Evolutionary conservation across 2,797 vertebrate genomes (phyloP), one percentile per base, ranked within the genome.

Genomic region (Oreonectes daqikongensis): DNA sequence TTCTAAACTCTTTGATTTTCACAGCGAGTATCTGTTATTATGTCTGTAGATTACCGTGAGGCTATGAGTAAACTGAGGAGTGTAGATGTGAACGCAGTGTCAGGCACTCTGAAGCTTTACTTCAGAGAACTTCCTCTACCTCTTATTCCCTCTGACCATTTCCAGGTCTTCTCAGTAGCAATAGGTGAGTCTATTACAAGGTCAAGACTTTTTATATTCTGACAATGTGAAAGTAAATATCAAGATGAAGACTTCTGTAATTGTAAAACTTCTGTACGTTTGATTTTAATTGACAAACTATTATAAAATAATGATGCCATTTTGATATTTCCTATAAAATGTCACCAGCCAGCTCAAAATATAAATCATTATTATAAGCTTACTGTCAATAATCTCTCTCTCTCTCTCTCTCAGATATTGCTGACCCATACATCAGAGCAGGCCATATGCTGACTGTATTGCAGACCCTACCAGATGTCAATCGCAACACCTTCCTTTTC

Each of bases 81-180:
- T 1, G 78, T 81, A 0, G 93, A 94, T 7, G 89, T 94, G 48
- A 90, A 94, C 38, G 83, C 81, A 0, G 93, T 93, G 12, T 89
- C 91, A 4, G 90, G 93, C 0, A 85, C 91, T 0, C 89, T 94
- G 40, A 94, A 94, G 28, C 89, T 94, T 0, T 94, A 91, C 84
- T 86, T 94, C 53, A 89, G 93, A 76, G 92, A 93, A 59, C 89
- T 94, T 10, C 92, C 93, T 0, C 89, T 92, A 50, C 84, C 92
- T 2, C 88, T 94, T 0, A 73, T 94, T 22, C 93, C 93, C 18
- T 8, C 85, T 0, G 85, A 89, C 61, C 73, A 86, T 77, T 93
- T 92, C 48, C 89, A 90, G 71, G 84, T 82, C 57, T 87, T 94
- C 46, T 69, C 88, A 22, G 76, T 48, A 18, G 63, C 28, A 2